Base-by-base conservation (phyloP, 2,113 vertebrate genomes). In the Passer montanus region DNA sequence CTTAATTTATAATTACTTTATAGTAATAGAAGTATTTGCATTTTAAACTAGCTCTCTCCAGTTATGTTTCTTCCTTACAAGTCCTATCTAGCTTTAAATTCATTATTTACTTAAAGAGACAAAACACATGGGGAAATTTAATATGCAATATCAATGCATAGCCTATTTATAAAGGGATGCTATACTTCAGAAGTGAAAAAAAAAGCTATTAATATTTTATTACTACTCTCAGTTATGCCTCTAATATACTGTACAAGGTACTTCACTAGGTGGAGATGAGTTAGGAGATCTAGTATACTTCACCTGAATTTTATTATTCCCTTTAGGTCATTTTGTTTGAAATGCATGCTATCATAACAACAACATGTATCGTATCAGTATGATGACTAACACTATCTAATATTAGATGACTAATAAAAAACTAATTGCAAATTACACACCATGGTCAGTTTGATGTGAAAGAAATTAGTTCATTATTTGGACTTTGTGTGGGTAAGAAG, bases 151-250 rank as follows among this genome's bases (percentile, higher is more conserved):
- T 16, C 76, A 90, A 62, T 47, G 23, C 43, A 37, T 13, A 75
- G 43, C 21, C 60, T 83, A 88, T 86, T 93, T 88, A 94, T 76
- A 95, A 93, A 77, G 88, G 53, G 63, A 78, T 83, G 59, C 13
- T 67, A 19, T 60, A 92, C 44, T 87, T 86, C 76, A 78, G 83
- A 89, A 91, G 44, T 67, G 37, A 92, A 94, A 75, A 86, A 6
- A 39, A 93, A 93, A 92, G 69, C 76, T 91, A 83, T 92, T 87
- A 93, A 66, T 92, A 87, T 70, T 89, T 92, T 87, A 95, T 92
- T 95, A 56, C 4, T 63, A n/a, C 35, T 78, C 53, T 90, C 11
- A 6, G 58, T 92, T 87, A 84, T 49, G n/a, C 21, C 7, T 89
- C 12, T 82, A 91, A 90, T 30, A 44, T 49, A 56, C 43, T 63